phyloP scores from a whole-genome alignment of 2,797 vertebrate species.

The Zenarchopterus dispar region DNA sequence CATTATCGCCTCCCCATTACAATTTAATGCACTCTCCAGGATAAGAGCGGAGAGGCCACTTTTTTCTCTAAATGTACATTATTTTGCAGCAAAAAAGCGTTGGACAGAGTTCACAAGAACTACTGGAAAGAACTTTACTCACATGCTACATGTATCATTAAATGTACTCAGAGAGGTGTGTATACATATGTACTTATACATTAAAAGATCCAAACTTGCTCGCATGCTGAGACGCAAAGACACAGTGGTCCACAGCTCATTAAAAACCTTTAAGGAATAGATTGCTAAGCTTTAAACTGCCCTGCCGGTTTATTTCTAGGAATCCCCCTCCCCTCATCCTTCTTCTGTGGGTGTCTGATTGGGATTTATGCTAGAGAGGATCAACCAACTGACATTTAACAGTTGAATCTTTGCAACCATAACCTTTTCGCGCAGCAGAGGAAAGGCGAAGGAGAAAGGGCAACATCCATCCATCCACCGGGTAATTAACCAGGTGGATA shows the following conservation, averaged over 20 bases:
- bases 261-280: slow-evolving; percentile 15
- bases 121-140: background rate
- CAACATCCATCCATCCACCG: slow-evolving; percentile 21
- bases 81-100: background rate
- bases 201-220: background rate
- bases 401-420: slow-evolving; percentile 43
- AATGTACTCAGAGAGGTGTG: background rate
- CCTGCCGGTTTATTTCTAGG: slow-evolving; percentile 35
- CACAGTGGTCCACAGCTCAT: slow-evolving; percentile 12
- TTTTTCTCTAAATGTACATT: slow-evolving; percentile 1
- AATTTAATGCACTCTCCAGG: slow-evolving; percentile 17
- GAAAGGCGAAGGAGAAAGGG: slow-evolving; percentile 48
- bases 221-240: background rate
- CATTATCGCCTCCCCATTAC: slow-evolving; percentile 29
- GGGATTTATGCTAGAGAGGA: slow-evolving; percentile 37
- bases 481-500: slow-evolving; percentile 31
- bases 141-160: background rate
- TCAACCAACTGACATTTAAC: slow-evolving; percentile 61
- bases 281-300: slow-evolving; percentile 36
- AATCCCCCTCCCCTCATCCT: slow-evolving; percentile 13
- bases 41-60: slow-evolving; percentile 1
- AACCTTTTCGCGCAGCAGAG: slow-evolving; percentile 61
- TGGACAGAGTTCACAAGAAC: background rate
- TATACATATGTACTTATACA: background rate
- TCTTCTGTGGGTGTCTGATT: slow-evolving; percentile 41